Percentiles rank a stretch among this genome's conserved stretches.
These are phyloP conservation scores for Heliconius charithonia DNA, from an alignment of 2,888 invertebrate genomes.

Conservation along the genomic window DNA sequence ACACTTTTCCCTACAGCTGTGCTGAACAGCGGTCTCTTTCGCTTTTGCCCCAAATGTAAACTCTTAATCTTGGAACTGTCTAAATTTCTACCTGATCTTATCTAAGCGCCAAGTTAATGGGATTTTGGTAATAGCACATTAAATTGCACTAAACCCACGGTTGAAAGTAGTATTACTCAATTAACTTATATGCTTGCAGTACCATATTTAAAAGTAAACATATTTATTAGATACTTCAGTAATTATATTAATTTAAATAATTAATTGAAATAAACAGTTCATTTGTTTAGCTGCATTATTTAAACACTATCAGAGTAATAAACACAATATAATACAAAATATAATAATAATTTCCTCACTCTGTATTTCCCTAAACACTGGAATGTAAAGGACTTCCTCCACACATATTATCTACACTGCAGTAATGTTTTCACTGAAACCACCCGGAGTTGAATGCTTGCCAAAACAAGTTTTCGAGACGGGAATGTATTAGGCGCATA, in stretches of 20 bases:
- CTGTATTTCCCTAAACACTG: constrained; percentile 47
- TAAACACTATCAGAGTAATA: not conserved
- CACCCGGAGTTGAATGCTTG: constrained; percentile 61
- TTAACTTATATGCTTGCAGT: constrained; percentile 14
- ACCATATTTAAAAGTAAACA: not conserved
- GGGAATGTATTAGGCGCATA: constrained; percentile 49
- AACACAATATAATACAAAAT: constrained; percentile 21
- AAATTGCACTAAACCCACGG: constrained; percentile 58
- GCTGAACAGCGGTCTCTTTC: constrained; percentile 54
- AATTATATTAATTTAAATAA: not conserved
- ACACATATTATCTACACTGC: constrained; percentile 50
- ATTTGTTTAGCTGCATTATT: not conserved
- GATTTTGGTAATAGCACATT: constrained; percentile 64
- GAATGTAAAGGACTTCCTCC: constrained; percentile 56
- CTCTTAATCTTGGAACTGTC: constrained; percentile 61
- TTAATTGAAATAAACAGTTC: not conserved
- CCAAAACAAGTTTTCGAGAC: constrained; percentile 65
- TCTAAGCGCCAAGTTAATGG: constrained; percentile 59
- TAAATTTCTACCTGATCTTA: constrained; percentile 53
- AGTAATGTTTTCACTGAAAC: constrained; percentile 66
- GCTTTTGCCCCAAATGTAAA: constrained; percentile 64
- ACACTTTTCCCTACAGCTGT: constrained; percentile 34
- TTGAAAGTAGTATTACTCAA: constrained; percentile 62
- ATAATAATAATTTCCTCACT: constrained; percentile 46
- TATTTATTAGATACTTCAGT: not conserved